These are phyloP conservation scores for Neoniphon sammara DNA, from an alignment of 2,797 vertebrate species.

Conservation along the genomic window DNA sequence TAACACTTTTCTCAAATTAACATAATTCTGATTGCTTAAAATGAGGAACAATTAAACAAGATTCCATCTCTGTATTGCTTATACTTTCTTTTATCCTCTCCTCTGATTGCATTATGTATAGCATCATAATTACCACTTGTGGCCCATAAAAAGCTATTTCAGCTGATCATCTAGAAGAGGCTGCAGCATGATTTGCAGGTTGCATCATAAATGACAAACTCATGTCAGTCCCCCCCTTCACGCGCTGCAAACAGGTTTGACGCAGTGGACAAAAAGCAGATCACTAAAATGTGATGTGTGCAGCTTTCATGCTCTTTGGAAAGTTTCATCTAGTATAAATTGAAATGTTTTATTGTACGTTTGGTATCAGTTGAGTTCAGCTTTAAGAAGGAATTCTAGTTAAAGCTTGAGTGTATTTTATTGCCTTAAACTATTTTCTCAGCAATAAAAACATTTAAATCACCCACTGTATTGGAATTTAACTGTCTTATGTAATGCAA, in stretches of 20 bases:
- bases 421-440: constrained; percentile 1
- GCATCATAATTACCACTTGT: constrained; percentile 62
- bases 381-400: not conserved
- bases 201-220: constrained; percentile 41
- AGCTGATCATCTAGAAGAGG: constrained; percentile 34
- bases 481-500: constrained; percentile 34
- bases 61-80: constrained; percentile 56
- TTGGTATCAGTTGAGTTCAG: not conserved
- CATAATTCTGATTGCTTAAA: constrained; percentile 36
- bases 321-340: not conserved
- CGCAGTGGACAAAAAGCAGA: not conserved
- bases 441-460: not conserved
- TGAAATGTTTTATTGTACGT: not conserved
- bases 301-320: not conserved
- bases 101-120: constrained; percentile 54
- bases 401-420: not conserved
- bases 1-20: constrained; percentile 47
- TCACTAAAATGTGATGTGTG: not conserved
- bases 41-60: constrained; percentile 55
- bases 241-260: constrained; percentile 5
- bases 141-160: constrained; percentile 47
- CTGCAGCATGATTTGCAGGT: constrained; percentile 27
- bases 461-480: constrained; percentile 9
- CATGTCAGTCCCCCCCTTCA: constrained; percentile 44
- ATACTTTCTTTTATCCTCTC: constrained; percentile 7